Evolutionary conservation across 64 coral and sea anemone genomes (phyloP).

Genomic region (Actinia tenebrosa): DNA sequence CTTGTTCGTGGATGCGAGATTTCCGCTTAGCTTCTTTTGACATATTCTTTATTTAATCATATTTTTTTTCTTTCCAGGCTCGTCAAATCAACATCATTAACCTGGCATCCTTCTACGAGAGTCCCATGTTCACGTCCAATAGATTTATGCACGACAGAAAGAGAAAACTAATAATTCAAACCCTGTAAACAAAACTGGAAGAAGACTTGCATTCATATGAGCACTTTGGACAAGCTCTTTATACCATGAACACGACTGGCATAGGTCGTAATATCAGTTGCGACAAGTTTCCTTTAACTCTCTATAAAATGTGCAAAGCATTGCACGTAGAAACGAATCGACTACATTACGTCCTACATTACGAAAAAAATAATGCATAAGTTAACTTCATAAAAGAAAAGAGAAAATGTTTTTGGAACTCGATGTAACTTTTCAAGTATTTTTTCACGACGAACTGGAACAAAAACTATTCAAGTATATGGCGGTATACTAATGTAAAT

Average conservation of each 20-base stretch:
- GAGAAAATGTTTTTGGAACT: no score
- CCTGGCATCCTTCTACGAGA: conserved; percentile 86
- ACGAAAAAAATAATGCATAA: no score
- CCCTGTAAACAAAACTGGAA: conserved; percentile 28
- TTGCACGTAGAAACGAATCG: no score
- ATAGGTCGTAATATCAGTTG: not conserved
- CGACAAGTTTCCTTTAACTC: no score
- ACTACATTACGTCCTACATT: no score
- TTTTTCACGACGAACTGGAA: no score
- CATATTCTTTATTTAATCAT: not conserved
- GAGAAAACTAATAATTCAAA: conserved; percentile 90
- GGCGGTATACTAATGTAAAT: not conserved
- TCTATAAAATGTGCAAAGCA: no score
- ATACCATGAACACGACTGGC: not conserved
- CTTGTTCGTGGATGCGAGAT: no score
- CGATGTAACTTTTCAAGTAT: no score
- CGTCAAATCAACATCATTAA: conserved; percentile 86
- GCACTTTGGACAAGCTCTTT: not conserved
- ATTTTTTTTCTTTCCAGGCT: conserved; percentile 51
- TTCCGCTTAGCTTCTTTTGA: no score
- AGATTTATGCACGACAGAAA: conserved; percentile 94
- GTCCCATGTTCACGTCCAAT: conserved; percentile 71
- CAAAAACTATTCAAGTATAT: not conserved
- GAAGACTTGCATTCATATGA: not conserved
- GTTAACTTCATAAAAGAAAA: no score